Conservation (phyloP, 2,113 vertebrate species). For the Strix aluco region DNA sequence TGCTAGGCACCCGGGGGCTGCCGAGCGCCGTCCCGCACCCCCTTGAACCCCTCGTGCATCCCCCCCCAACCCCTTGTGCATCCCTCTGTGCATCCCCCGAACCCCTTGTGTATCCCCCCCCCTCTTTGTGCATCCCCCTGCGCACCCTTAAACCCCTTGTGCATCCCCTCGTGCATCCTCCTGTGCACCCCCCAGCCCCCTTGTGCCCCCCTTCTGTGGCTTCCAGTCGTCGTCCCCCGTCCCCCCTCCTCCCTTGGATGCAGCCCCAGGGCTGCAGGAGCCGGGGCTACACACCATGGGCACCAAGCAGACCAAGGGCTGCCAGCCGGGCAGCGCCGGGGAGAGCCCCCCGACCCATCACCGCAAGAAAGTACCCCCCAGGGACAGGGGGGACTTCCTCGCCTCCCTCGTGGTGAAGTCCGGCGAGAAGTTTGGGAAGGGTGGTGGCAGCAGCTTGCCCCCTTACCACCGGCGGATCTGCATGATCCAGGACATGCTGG, state of each 20-base stretch:
- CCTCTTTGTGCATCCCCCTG: background rate
- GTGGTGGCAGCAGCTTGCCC: slow-evolving; percentile 75
- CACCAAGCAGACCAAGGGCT: slow-evolving; percentile 90
- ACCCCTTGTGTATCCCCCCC: background rate
- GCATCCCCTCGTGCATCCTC: background rate
- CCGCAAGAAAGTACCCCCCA: slow-evolving; percentile 79
- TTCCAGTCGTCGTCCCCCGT: background rate
- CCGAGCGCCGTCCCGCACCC: background rate
- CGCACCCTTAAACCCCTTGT: background rate
- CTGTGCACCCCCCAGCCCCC: background rate
- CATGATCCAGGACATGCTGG: slow-evolving; percentile 97
- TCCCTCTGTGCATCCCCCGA: background rate
- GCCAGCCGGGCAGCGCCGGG: slow-evolving; percentile 65
- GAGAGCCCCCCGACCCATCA: slow-evolving; percentile 75
- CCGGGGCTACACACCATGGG: slow-evolving; percentile 78
- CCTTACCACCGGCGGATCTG: slow-evolving; percentile 91
- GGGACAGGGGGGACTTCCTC: slow-evolving; percentile 83
- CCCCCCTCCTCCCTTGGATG: background rate
- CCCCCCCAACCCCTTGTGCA: background rate
- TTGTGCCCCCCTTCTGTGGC: background rate
- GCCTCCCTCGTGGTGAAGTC: slow-evolving; percentile 87
- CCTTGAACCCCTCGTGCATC: background rate
- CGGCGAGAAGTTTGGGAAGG: slow-evolving; percentile 83
- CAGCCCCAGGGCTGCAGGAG: background rate
- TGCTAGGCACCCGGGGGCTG: background rate